Evolutionary conservation across 2,888 invertebrate species (phyloP).

Genomic region (Caenorhabditis sp.): DNA sequence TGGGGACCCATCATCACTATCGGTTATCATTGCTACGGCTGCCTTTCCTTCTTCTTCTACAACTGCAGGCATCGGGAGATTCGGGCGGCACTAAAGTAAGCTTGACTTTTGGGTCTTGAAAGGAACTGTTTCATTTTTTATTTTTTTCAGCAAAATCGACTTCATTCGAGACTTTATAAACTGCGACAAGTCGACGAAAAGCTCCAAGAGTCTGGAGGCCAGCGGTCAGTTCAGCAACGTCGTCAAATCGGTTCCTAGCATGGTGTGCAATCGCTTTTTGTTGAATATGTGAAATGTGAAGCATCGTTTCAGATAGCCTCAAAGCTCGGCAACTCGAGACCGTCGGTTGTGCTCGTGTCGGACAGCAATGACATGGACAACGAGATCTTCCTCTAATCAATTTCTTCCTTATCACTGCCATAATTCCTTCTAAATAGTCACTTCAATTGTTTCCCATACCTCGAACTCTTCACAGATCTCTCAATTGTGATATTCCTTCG

Average conservation of each 20-base stretch:
- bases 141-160: slow-evolving; percentile 59
- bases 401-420: slow-evolving; percentile 4
- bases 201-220: slow-evolving; percentile 34
- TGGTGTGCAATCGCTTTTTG: neutral
- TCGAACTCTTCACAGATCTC: slow-evolving; percentile 1
- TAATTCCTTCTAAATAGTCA: neutral
- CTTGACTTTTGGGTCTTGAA: too few species aligned
- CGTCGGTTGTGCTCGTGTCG: slow-evolving; percentile 20
- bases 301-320: slow-evolving; percentile 28
- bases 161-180: slow-evolving; percentile 59
- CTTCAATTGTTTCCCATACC: neutral
- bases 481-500: slow-evolving; percentile 8
- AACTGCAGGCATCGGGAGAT: slow-evolving; percentile 72
- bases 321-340: slow-evolving; percentile 36
- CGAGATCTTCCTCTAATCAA: slow-evolving; percentile 49
- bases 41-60: slow-evolving; percentile 71
- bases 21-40: slow-evolving; percentile 72
- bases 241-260: slow-evolving; percentile 42
- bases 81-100: slow-evolving; percentile 65
- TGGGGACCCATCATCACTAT: slow-evolving; percentile 74
- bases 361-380: slow-evolving; percentile 52
- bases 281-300: too few species aligned
- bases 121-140: too few species aligned
- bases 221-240: slow-evolving; percentile 52
- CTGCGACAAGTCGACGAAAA: slow-evolving; percentile 45